Base-by-base conservation (phyloP, 2,113 vertebrate genomes). In the Dromaius novaehollandiae region DNA sequence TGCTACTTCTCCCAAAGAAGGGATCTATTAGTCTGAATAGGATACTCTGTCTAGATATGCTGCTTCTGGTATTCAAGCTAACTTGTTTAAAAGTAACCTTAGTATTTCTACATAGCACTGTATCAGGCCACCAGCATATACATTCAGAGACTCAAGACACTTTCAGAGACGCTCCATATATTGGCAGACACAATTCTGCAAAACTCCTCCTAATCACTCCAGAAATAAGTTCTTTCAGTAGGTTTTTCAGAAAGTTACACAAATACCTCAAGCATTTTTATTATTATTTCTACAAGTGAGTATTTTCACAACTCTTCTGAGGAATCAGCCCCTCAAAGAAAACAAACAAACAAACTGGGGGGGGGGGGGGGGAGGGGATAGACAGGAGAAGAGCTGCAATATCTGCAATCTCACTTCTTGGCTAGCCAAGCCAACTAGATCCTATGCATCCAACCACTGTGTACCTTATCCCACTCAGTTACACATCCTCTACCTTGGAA, bases 371-470 rank as follows among this genome's bases (percentile, higher is more conserved):
- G 58, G 0, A 0, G 83, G 36, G n/a, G n/a, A n/a, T n/a, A n/a
- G 38, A 38, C 30, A 89, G 30, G 48, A 11, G 2, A 26, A 25
- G 56, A 89, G 22, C n/a, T 42, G 20, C 14, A 68, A 30, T 26
- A 76, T 16, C 21, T 7, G 32, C 10, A 26, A 56, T 34, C 36
- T 51, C 42, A 13, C 7, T 22, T 50, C 50, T 40, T 34, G 55
- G 32, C 70, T 28, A 25, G 28, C 48, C 82, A 69, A 61, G 48
- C 20, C 71, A 68, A 30, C 12, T 2, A 65, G 74, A 51, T 40
- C 58, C 34, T 34, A 26, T 2, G 1, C 21, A 60, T 5, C 26
- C 1, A 0, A 50, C 4, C 2, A 0, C 6, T 1, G 2, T 0
- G 1, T 10, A 11, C 24, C 3, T 66, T 24, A 51, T 28, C 40